Evolutionary conservation across 2,113 vertebrate species (phyloP).

Genomic region (Oncorhynchus mykiss): DNA sequence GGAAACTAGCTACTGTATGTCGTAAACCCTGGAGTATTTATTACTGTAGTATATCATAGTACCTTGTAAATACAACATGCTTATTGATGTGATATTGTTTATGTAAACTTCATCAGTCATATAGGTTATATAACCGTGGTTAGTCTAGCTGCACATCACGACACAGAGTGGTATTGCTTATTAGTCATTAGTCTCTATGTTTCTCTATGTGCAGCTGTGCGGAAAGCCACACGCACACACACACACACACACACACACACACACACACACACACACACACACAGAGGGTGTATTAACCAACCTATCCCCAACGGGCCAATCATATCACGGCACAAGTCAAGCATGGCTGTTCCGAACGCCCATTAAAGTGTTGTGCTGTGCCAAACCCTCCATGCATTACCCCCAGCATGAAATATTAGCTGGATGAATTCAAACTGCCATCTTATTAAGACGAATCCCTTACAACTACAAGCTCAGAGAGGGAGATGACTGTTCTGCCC

Average conservation of each 20-base stretch:
- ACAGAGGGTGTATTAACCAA: conserved; percentile 38
- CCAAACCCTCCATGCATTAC: conserved; percentile 15
- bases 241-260: conserved; percentile 19
- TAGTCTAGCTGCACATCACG: too few relatives aligned
- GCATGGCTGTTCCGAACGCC: conserved; percentile 46
- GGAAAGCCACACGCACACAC: conserved; percentile 7
- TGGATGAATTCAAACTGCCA: conserved; percentile 54
- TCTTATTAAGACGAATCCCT: conserved; percentile 53
- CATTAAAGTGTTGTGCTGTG: conserved; percentile 44
- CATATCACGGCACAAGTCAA: conserved; percentile 49
- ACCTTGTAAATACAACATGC: too few relatives aligned
- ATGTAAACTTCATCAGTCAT: too few relatives aligned
- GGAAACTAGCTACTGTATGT: too few relatives aligned
- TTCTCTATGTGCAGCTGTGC: neutral
- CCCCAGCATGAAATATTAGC: conserved; percentile 48
- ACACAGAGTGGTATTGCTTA: neutral
- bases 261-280: conserved; percentile 10
- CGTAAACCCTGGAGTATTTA: too few relatives aligned
- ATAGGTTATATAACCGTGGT: too few relatives aligned
- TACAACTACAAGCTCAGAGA: conserved; percentile 29
- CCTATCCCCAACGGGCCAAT: conserved; percentile 38
- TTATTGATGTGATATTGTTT: too few relatives aligned
- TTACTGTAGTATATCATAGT: too few relatives aligned
- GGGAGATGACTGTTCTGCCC: too few relatives aligned
- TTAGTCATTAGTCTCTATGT: neutral